Base-by-base conservation (phyloP, 2,113 vertebrate species). In the Pseudonaja textilis region DNA sequence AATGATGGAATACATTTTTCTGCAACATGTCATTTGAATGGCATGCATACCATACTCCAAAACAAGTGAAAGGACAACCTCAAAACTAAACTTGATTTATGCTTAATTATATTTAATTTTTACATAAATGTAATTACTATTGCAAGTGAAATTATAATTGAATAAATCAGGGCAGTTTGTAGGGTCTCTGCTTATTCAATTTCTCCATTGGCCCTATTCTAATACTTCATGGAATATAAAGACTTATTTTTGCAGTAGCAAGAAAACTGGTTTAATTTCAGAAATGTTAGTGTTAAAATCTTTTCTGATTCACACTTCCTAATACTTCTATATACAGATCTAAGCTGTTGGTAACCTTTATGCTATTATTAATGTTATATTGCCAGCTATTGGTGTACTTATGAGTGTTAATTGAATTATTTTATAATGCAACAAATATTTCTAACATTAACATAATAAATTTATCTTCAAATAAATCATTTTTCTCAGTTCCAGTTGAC, bases 401-500 rank as follows among this genome's bases (percentile, higher is more conserved):
- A 22, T 86, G 52, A 14, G 0, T 56, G 34, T 9, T n/a, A 3
- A 55, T 57, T 45, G 2, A 61, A 42, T 87, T 89, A 56, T 29
- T 34, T n/a, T 42, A 64, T 20, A 90, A 23, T 93, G 56, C 85
- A 61, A 39, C 56, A 92, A 61, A 52, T 11, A 0, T 26, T 39
- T 50, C 91, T 64, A 4, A 12, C 55, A 4, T 2, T 2, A 22
- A 85, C 87, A 45, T 69, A 29, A 52, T 86, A 93, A 14, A n/a
- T 59, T 86, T 59, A 34, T 11, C 22, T 81, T 59, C 88, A 90
- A 54, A 52, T 25, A 55, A 52, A 50, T 55, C 94, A 92, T 94
- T 85, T 89, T 92, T 91, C 91, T 86, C 89, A 99, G 99, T 99
- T 90, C 99, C 99, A 88, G 99, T 99, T 94, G 99, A 99, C 95